Base-by-base conservation (phyloP, 2,113 vertebrate genomes). In the Rhagologus leucostigma region DNA sequence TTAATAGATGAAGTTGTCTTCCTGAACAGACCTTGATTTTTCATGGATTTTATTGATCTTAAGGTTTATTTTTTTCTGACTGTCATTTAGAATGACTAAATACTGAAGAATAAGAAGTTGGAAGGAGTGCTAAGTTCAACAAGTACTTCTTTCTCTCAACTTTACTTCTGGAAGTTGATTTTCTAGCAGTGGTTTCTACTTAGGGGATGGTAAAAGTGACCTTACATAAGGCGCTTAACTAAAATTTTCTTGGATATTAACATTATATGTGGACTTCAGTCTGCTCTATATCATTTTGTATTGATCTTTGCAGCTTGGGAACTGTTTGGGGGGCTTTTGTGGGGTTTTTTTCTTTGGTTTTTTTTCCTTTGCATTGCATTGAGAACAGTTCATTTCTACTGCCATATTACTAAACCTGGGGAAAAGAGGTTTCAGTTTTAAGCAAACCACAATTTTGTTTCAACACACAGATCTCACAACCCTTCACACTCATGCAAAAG, bases 371-470 rank as follows among this genome's bases (percentile, higher is more conserved):
- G 69, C 33, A 16, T 44, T 68, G 30, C 47, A 35, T 1, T 70
- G 65, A 82, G 81, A 83, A 47, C 50, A 69, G 14, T 49, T 88
- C 0, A 4, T 73, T 95, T 96, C 44, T 93, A 10, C 70, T 56
- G 32, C 4, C 7, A 0, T 59, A 23, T 70, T 81, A 63, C 47
- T 73, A 59, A 87, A 70, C 35, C 3, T 37, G 27, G 59, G 18
- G 33, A 49, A 69, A 69, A 81, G 11, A 35, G 24, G 44, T 90
- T 95, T 87, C 69, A 15, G 71, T 87, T 88, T 95, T 49, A 77
- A 88, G 23, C 32, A 78, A 93, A 91, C 90, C 92, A 50, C 92
- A 84, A 3, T 29, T 90, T 77, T 7, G 32, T 93, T 95, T 95
- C 69, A 69, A 68, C 42, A 69, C 20, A 49, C 46, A 52, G 73